phyloP scores from a whole-genome alignment of 92 coral and sea anemone genomes.

The Pocillopora meandrina region DNA sequence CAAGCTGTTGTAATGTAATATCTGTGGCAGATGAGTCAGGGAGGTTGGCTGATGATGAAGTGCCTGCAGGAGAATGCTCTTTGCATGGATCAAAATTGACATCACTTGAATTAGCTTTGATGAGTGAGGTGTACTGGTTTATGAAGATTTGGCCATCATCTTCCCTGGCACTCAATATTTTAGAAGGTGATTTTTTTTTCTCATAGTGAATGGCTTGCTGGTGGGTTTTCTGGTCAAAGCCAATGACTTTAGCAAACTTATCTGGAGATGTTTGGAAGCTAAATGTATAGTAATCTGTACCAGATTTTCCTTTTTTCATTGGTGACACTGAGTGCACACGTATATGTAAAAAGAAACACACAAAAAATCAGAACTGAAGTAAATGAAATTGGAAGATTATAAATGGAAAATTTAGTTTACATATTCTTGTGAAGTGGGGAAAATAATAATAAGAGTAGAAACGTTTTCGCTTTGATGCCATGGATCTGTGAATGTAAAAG shows the following conservation, averaged over 20 bases:
- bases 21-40: conserved; percentile 42
- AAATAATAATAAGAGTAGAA: too few species aligned
- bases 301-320: too few species aligned
- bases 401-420: too few species aligned
- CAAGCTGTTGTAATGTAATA: conserved; percentile 43
- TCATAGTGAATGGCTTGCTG: conserved; percentile 49
- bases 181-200: conserved; percentile 47
- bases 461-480: too few species aligned
- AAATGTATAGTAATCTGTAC: conserved; percentile 50
- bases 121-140: conserved; percentile 36
- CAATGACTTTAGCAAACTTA: conserved; percentile 41
- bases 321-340: too few species aligned
- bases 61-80: conserved; percentile 22
- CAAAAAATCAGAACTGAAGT: conserved; percentile 20
- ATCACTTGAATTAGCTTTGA: conserved; percentile 39
- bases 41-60: conserved; percentile 7
- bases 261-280: conserved; percentile 37
- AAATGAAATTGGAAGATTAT: too few species aligned
- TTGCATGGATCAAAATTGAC: conserved; percentile 38
- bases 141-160: conserved; percentile 48
- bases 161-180: conserved; percentile 48
- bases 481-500: too few species aligned
- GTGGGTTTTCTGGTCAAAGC: conserved; percentile 59
- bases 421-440: conserved; percentile 35
- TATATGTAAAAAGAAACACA: conserved; percentile 13